A percentile compares a stretch with the other conserved stretches of the same genome.
Conservation (phyloP, 2,888 invertebrate genomes). For the Eilema sororculum region DNA sequence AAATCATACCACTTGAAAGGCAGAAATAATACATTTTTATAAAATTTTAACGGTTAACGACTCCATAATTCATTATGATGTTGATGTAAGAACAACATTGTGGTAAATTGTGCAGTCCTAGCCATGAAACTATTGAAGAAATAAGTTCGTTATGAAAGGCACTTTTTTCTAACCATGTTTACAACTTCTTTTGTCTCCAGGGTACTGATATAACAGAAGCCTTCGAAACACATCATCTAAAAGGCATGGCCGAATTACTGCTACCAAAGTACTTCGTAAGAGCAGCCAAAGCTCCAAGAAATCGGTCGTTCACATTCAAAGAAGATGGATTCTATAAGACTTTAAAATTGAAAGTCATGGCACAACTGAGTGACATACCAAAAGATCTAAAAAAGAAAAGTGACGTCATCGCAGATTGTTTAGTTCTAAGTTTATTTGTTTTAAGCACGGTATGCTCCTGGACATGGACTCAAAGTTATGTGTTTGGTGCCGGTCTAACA, state of each 20-base stretch:
- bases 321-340: slow-evolving; percentile 93
- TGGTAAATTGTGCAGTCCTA: no score
- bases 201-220: slow-evolving; percentile 90
- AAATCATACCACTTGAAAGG: no score
- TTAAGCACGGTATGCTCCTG: slow-evolving; percentile 67
- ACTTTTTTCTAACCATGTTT: background rate
- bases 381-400: slow-evolving; percentile 67
- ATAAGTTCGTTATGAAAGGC: background rate
- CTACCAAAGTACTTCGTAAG: slow-evolving; percentile 90
- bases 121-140: background rate
- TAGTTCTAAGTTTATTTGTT: slow-evolving; percentile 63
- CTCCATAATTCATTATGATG: no score
- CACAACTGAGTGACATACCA: slow-evolving; percentile 85
- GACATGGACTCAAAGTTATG: slow-evolving; percentile 63
- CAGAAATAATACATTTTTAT: no score
- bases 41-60: no score
- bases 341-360: slow-evolving; percentile 88
- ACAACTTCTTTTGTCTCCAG: slow-evolving; percentile 63
- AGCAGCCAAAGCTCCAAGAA: slow-evolving; percentile 88
- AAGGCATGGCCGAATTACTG: slow-evolving; percentile 86
- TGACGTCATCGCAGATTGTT: slow-evolving; percentile 66
- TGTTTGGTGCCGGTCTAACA: slow-evolving; percentile 64
- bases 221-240: slow-evolving; percentile 88
- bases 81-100: no score
- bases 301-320: slow-evolving; percentile 91